Percentiles rank a stretch among this genome's conserved stretches.
These are phyloP conservation scores for Steinernema scapterisci DNA, from an alignment of 2,888 invertebrate genomes.

Conservation along the genomic window DNA sequence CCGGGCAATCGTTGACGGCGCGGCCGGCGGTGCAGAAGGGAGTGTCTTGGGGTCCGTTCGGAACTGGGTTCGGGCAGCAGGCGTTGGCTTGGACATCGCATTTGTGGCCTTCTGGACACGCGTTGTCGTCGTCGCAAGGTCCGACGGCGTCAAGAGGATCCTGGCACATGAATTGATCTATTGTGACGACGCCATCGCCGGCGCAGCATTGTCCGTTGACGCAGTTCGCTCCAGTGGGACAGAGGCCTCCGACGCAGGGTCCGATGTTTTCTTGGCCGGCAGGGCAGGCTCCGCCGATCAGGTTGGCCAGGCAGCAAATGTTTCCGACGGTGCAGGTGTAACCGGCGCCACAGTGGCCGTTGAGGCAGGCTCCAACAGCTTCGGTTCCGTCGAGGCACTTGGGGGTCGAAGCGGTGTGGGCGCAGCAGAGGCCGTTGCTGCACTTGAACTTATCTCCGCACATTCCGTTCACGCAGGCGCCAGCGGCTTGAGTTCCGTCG, in stretches of 20 bases:
- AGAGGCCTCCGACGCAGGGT: conserved; percentile 65
- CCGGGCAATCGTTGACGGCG: not conserved
- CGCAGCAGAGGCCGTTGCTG: conserved; percentile 66
- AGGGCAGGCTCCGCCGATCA: conserved; percentile 54
- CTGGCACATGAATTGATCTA: not conserved
- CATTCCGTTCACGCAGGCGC: conserved; percentile 66
- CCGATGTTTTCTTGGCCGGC: conserved; percentile 60
- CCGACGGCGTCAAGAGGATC: not conserved
- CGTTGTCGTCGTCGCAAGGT: conserved; percentile 7
- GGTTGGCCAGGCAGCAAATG: conserved; percentile 62
- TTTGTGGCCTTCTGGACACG: not conserved
- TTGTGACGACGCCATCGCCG: not conserved
- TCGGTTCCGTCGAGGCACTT: conserved; percentile 61
- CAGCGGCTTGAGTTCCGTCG: conserved; percentile 67
- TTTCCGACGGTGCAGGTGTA: conserved; percentile 60
- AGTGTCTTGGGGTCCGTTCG: not conserved
- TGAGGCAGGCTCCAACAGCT: conserved; percentile 63
- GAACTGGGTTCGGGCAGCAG: conserved; percentile 16
- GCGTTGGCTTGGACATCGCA: not conserved
- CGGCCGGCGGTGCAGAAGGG: not conserved
- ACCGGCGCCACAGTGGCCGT: conserved; percentile 62
- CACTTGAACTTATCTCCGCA: conserved; percentile 66
- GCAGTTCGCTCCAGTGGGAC: conserved; percentile 60
- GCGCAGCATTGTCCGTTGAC: conserved; percentile 52
- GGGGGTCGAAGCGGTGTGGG: conserved; percentile 58